Base-by-base conservation (phyloP, 2,888 invertebrate species). In the Tupiocoris notatus region DNA sequence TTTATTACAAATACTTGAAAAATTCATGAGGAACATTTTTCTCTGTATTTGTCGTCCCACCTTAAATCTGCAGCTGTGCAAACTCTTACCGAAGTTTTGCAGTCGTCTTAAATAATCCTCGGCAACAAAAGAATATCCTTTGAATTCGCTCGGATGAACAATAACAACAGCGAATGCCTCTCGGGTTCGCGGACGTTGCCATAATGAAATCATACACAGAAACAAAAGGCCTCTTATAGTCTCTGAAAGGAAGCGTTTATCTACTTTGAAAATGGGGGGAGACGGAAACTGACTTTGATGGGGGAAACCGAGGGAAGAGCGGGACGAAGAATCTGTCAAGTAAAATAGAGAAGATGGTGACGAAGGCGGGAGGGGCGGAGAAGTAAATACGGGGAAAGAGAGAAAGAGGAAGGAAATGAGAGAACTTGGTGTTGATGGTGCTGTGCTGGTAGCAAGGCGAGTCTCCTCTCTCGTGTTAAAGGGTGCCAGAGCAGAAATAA, bases 401-500 rank as follows among this genome's bases (percentile, higher is more conserved):
- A 57, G 66, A 57, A 25, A 24, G 2, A 61, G 65, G 66, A 66
- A 57, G 20, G 20, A 21, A 64, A 22, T 2, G 24, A 66, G 66
- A 18, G 18, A 3, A 21, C 17, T 39, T 12, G 21, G 39, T n/a
- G n/a, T 1, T 0, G 20, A 57, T n/a, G 67, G 18, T 6, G 59
- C 16, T 3, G 39, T 7, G 18, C 59, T 61, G 71, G 39, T 39
- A 12, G 39, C 12, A 39, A n/a, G n/a, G 39, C 12, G 12, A 39
- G 39, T 39, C 39, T 39, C 39, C 25, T 39, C 25, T 61, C 73
- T 39, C 73, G 70, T 75, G 76, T 64, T 70, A 63, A 63, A 74
- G 75, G 78, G 79, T 74, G 79, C 76, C 75, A 78, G 70, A 79
- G 77, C 79, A 79, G 75, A 78, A 79, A 78, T 79, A 79, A 79